Base-by-base conservation (phyloP, 2,797 vertebrate species). In the Onychomys leucogaster region DNA sequence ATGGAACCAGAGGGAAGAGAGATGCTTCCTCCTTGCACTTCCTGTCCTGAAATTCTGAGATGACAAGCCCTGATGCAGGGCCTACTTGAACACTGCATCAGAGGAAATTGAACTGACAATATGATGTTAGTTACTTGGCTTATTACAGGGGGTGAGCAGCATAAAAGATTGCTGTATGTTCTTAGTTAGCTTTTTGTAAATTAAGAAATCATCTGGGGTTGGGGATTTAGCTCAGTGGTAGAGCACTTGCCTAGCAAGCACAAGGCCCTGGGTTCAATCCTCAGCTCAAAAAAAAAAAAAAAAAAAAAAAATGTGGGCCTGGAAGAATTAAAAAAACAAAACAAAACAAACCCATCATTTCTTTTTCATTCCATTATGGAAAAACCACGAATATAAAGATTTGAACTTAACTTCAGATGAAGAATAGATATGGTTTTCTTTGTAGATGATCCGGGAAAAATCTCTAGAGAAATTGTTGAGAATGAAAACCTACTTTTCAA, bases 391-490 rank as follows among this genome's bases (percentile, higher is more conserved):
- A 55, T 65, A 41, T 61, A 82, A 76, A 78, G 6, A 41, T 49
- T 46, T 69, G 41, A 67, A 69, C 3, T 91, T 73, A 73, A 73
- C 2, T 34, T 25, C 25, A 25, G 52, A 92, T 23, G 80, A 93
- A 95, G 87, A 84, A 67, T 85, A 27, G 19, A 17, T 76, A 80
- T 87, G 71, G 11, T 59, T 94, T 95, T 89, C 63, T 95, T 83
- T 93, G 32, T 92, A 87, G 90, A 37, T 88, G 46, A 94, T 77
- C 55, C 4, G 86, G 43, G n/a, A 89, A 52, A 90, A 77, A 27
- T 88, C 37, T 92, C 92, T 49, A 94, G 71, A 85, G 63, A 96
- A 91, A 71, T 75, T 78, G 14, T 89, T 92, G 34, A 41, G 63
- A 69, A 93, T 77, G 57, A 89, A 76, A 89, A 41, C n/a, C 1